Conservation (phyloP, 2,888 invertebrate genomes). For the Desoria tigrina region DNA sequence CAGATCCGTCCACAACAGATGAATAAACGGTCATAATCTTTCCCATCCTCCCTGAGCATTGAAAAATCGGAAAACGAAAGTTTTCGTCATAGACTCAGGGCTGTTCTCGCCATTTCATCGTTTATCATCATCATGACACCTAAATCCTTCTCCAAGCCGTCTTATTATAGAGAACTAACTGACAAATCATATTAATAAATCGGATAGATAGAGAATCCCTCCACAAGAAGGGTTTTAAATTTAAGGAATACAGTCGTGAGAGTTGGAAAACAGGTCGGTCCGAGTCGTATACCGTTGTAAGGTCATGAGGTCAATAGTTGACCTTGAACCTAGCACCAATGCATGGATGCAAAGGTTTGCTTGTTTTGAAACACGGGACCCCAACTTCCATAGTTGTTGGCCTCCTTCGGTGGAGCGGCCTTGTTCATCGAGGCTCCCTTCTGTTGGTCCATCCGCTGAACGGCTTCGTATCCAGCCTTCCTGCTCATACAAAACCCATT, state of each 20-base stretch:
- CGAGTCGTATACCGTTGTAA: too few species aligned
- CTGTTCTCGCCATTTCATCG: background rate
- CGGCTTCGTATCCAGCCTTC: slow-evolving; percentile 4
- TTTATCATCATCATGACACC: too few species aligned
- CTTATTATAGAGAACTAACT: background rate
- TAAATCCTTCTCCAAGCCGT: background rate
- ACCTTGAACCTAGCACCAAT: slow-evolving; percentile 56
- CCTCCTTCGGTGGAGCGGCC: slow-evolving; percentile 17
- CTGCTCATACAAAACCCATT: background rate
- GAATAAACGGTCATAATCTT: too few species aligned
- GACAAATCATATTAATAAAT: background rate
- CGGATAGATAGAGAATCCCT: too few species aligned
- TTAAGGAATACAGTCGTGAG: too few species aligned
- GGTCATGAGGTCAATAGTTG: too few species aligned
- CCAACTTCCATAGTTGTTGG: slow-evolving; percentile 66
- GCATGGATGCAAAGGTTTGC: slow-evolving; percentile 71
- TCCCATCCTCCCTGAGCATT: too few species aligned
- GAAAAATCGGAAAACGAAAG: background rate
- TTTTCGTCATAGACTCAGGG: slow-evolving; percentile 3
- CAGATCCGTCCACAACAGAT: too few species aligned
- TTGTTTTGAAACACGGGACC: slow-evolving; percentile 74
- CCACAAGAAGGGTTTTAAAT: too few species aligned
- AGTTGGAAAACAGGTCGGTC: too few species aligned
- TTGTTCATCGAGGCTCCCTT: background rate
- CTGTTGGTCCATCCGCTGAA: background rate